phyloP scores from a whole-genome alignment of 2,113 vertebrate species.

The Coregonus clupeaformis region DNA sequence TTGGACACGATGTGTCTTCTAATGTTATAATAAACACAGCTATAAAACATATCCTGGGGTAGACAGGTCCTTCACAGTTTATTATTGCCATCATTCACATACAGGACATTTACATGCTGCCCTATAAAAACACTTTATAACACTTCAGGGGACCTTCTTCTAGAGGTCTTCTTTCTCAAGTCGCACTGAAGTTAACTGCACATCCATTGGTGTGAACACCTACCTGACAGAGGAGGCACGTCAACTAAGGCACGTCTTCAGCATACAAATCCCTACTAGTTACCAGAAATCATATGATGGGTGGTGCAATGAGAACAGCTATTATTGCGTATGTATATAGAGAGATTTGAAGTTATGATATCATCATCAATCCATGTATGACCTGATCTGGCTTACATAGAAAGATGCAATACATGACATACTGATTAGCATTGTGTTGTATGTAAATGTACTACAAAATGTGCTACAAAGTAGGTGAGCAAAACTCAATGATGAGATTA shows the following conservation, averaged over 20 bases:
- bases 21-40: neutral
- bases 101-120: neutral
- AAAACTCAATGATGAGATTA: no score
- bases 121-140: neutral
- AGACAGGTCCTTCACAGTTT: neutral
- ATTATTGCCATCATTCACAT: neutral
- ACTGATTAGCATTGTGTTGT: neutral
- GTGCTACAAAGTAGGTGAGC: no score
- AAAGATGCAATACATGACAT: neutral
- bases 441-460: no score
- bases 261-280: neutral
- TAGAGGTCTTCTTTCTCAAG: no score
- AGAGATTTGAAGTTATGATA: neutral
- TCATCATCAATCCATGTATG: neutral
- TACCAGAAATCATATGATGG: neutral
- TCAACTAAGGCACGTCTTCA: neutral
- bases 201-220: neutral
- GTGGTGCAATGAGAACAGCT: neutral
- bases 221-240: neutral
- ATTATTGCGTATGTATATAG: neutral
- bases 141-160: neutral
- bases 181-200: no score
- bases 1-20: neutral
- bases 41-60: neutral
- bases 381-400: neutral